phyloP scores from a whole-genome alignment of 1,140 invertebrate genomes.

The Hermetia illucens region DNA sequence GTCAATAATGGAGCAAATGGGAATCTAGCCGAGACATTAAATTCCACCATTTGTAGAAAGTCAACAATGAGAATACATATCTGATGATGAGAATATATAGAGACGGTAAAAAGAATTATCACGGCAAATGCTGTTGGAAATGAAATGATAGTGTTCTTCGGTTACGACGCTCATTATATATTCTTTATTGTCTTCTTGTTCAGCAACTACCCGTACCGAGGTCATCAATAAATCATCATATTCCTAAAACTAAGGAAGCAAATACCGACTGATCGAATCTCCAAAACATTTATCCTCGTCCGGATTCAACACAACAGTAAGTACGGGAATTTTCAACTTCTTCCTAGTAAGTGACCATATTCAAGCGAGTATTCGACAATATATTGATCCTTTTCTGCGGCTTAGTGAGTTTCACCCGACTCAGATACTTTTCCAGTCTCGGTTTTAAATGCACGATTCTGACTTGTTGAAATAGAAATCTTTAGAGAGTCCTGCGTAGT shows the following conservation, averaged over 20 bases:
- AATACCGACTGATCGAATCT: slow-evolving; percentile 69
- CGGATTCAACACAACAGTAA: slow-evolving; percentile 78
- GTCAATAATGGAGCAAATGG: slow-evolving; percentile 91
- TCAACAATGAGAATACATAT: slow-evolving; percentile 98
- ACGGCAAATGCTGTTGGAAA: slow-evolving; percentile 91
- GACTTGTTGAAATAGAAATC: too few relatives aligned
- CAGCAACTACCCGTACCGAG: slow-evolving; percentile 85
- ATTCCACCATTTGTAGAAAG: slow-evolving; percentile 92
- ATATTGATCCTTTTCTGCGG: slow-evolving; percentile 85
- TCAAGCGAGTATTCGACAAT: slow-evolving; percentile 93
- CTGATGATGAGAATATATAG: slow-evolving; percentile 91
- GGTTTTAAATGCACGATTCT: too few relatives aligned
- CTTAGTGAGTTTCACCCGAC: slow-evolving; percentile 54
- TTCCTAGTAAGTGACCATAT: slow-evolving; percentile 83
- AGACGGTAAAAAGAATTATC: slow-evolving; percentile 81
- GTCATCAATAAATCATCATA: slow-evolving; percentile 92
- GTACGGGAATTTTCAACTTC: slow-evolving; percentile 75
- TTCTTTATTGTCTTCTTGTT: slow-evolving; percentile 89
- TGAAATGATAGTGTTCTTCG: slow-evolving; percentile 95
- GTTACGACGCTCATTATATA: slow-evolving; percentile 91
- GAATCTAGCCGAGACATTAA: slow-evolving; percentile 83
- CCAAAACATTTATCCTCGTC: slow-evolving; percentile 78
- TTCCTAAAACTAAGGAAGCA: slow-evolving; percentile 81
- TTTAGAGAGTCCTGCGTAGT: too few relatives aligned
- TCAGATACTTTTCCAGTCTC: slow-evolving; percentile 64